Percentiles rank a stretch among this genome's conserved stretches.
phyloP scores from a whole-genome alignment of 2,113 vertebrate genomes.

The Trematocara macrostoma region DNA sequence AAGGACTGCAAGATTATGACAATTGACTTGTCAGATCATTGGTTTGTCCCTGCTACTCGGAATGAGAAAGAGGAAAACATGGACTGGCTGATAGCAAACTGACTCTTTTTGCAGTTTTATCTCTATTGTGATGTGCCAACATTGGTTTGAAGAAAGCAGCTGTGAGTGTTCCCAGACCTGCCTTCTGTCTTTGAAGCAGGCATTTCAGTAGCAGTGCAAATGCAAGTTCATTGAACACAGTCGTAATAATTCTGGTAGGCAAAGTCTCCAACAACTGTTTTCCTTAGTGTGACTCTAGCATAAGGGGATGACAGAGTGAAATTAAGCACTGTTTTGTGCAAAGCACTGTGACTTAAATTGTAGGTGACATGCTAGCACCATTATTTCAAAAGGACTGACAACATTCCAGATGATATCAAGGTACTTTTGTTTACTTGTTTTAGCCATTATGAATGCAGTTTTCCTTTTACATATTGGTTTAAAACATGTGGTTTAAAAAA shows the following conservation, averaged over 20 bases:
- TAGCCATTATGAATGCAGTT: neutral
- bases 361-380: neutral
- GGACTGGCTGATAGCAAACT: neutral
- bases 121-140: neutral
- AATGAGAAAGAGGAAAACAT: neutral
- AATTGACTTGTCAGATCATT: neutral
- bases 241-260: neutral
- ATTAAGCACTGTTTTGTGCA: neutral
- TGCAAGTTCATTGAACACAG: neutral
- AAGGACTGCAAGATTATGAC: neutral
- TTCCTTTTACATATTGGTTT: neutral
- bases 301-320: neutral
- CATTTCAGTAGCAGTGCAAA: neutral
- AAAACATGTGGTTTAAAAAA: neutral
- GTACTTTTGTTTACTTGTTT: neutral
- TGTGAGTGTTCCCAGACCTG: neutral
- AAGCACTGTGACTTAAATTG: neutral
- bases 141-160: neutral
- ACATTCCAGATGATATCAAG: neutral
- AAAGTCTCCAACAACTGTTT: neutral
- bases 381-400: neutral
- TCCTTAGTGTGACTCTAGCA: neutral
- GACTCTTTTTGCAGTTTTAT: neutral
- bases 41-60: neutral
- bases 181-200: neutral